Evolutionary conservation across 2,113 vertebrate genomes (phyloP).

Genomic region (Lamprologus sp.): DNA sequence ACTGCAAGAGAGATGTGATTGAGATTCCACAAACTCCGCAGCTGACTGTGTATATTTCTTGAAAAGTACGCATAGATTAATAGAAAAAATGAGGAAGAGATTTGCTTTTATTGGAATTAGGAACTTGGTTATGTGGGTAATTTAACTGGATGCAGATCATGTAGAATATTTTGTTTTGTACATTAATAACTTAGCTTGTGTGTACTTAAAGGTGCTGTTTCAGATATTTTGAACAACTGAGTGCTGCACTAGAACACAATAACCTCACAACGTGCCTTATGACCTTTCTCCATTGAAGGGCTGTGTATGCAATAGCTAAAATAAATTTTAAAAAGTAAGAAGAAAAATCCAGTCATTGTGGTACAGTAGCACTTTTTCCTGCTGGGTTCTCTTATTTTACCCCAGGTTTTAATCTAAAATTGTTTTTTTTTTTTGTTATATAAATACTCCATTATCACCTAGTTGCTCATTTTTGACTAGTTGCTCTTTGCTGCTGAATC

Average conservation of each 20-base stretch:
- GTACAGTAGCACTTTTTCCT: neutral
- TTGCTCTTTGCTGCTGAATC: neutral
- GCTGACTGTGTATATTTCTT: neutral
- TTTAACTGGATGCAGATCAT: neutral
- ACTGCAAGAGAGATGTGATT: neutral
- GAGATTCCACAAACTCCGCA: neutral
- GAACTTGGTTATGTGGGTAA: neutral
- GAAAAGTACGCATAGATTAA: neutral
- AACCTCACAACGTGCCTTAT: too few relatives aligned
- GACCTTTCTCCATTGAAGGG: neutral
- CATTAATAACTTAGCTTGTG: neutral
- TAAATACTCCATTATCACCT: neutral
- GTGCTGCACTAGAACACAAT: neutral
- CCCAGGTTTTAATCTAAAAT: neutral
- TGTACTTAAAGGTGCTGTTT: neutral
- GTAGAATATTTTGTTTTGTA: neutral
- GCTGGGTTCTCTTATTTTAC: neutral
- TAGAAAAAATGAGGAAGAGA: neutral
- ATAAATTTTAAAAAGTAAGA: neutral
- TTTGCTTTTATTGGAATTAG: neutral
- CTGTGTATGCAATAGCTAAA: neutral
- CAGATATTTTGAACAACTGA: neutral
- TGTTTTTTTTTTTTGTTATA: rapidly evolving
- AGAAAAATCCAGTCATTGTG: neutral
- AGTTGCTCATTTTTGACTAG: neutral